These are phyloP conservation scores for Phataginus tricuspis DNA, from an alignment of 2,797 vertebrate genomes.

Conservation along the genomic window DNA sequence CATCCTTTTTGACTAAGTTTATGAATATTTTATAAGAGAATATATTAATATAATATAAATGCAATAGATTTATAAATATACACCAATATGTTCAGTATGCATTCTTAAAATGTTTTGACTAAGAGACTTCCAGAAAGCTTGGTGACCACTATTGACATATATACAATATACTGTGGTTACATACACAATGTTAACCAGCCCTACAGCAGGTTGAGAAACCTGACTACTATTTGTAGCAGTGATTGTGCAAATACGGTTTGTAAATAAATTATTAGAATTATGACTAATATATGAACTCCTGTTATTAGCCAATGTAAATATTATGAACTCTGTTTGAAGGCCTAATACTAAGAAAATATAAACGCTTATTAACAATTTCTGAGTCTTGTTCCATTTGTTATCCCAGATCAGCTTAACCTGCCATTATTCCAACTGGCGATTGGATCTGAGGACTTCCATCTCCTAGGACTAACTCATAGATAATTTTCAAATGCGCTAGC, in stretches of 20 bases:
- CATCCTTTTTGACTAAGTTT: not conserved
- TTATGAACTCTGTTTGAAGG: not conserved
- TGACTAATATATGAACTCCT: not conserved
- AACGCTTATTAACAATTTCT: not conserved
- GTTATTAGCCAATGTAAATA: not conserved
- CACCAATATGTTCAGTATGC: not conserved
- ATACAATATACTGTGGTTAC: not conserved
- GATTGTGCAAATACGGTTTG: not conserved
- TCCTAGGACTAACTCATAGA: not conserved
- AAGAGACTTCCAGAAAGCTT: not conserved
- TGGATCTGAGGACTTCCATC: not conserved
- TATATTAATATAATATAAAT: not conserved
- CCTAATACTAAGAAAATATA: not conserved
- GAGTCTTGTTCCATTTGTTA: not conserved
- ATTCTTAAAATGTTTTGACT: not conserved
- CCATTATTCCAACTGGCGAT: not conserved
- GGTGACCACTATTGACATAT: not conserved
- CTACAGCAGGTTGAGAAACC: not conserved
- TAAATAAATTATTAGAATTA: not conserved
- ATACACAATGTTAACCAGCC: not conserved
- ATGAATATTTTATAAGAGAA: not conserved
- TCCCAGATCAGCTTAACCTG: not conserved
- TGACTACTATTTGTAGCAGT: not conserved
- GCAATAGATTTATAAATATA: not conserved
- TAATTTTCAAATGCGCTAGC: not conserved